Base-by-base conservation (phyloP, 2,113 vertebrate genomes). In the Aspidoscelis tigris region DNA sequence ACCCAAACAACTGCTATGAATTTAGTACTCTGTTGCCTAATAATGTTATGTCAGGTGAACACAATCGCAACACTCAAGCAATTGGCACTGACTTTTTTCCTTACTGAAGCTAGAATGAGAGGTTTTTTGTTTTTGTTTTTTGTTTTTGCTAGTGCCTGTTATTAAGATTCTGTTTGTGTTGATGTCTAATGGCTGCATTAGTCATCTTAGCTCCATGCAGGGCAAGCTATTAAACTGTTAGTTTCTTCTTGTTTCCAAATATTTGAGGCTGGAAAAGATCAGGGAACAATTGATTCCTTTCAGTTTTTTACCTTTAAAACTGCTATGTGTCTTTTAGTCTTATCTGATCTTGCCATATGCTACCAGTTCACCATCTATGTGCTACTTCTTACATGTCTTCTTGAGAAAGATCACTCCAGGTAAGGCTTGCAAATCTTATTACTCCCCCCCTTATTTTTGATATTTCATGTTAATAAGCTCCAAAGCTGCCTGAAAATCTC, bases 401-500 rank as follows among this genome's bases (percentile, higher is more conserved):
- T n/a, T 26, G 18, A 26, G 33, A 84, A 79, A 5, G 58, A 73
- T 79, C 77, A 84, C 43, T 74, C 4, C n/a, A 66, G 55, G 70
- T 74, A 50, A 73, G 58, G 69, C 76, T 79, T 83, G 44, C 73
- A 83, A 76, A 83, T 55, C 81, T 76, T 83, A 76, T 65, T 65
- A 50, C 26, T 47, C 33, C 24, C 66, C 33, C 24, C 66, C 79
- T n/a, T 65, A 66, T 73, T 21, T 66, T 84, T 55, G 39, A n/a
- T 84, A 44, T 41, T 79, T 79, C 69, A 73, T 84, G 58, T 79
- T 84, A 84, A 74, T 69, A 84, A 50, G 76, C 69, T 69, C 76
- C 55, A 73, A 84, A 79, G 69, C 55, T 83, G 80, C 22, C 2
- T 0, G 20, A 11, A 83, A 66, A 12, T 65, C 2, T 82, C 11